These are phyloP conservation scores for Solea senegalensis DNA, from an alignment of 2,113 vertebrate genomes.

Conservation along the genomic window DNA sequence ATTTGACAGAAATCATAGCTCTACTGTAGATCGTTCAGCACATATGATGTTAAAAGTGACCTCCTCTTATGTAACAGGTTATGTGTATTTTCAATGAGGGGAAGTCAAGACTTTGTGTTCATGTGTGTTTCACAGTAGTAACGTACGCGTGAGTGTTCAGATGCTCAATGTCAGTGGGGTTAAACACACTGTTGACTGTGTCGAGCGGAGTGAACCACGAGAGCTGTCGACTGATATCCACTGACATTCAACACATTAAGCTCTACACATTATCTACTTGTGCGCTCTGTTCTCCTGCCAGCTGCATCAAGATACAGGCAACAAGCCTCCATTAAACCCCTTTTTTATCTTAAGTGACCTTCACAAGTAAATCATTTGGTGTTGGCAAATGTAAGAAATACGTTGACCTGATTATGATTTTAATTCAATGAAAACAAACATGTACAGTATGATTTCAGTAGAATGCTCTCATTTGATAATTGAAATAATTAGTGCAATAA, in stretches of 20 bases:
- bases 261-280: constrained; percentile 54
- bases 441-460: no score
- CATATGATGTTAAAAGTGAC: not conserved
- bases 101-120: not conserved
- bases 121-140: not conserved
- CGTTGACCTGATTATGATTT: not conserved
- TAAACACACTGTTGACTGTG: constrained; percentile 60
- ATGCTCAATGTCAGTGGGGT: constrained; percentile 63
- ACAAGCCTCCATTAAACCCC: constrained; percentile 20
- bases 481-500: no score
- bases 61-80: not conserved
- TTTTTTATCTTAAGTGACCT: constrained; percentile 49
- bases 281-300: constrained; percentile 52
- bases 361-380: constrained; percentile 35
- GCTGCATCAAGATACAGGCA: constrained; percentile 51
- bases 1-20: not conserved
- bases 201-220: constrained; percentile 53
- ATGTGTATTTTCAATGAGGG: not conserved
- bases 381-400: not conserved
- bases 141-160: not conserved
- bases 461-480: no score
- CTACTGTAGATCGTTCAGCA: not conserved
- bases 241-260: constrained; percentile 71
- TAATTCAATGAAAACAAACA: no score
- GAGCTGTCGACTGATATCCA: constrained; percentile 57